Evolutionary conservation across 2,797 vertebrate species (phyloP), one percentile per base, ranked within the genome.

Genomic region (Bradypus variegatus): DNA sequence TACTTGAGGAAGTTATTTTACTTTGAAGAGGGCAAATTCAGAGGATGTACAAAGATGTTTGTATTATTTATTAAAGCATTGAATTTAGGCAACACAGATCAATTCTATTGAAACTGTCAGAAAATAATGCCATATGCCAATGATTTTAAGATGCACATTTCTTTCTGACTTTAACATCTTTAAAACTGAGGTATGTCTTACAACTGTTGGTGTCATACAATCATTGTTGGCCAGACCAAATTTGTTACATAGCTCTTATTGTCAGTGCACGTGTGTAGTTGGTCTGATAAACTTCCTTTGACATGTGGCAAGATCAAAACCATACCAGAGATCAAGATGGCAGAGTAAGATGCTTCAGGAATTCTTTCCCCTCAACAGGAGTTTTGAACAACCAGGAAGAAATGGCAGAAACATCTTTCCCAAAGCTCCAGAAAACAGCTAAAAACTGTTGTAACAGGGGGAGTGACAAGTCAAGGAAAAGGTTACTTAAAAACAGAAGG

Each of bases 61-160:
- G n/a, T 27, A 36, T 62, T 75, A 58, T 88, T 91, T 91, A 25
- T 70, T 92, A 92, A 89, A 94, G 50, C 69, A 77, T 94, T 88
- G 87, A 96, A 95, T 94, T 95, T 89, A 86, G 85, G 92, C 96
- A 96, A 96, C 95, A 96, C 93, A 96, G 93, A 91, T 95, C 1
- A 85, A 4, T 78, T 93, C 2, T 76, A 50, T 91, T 88, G 55
- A 92, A 94, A 62, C 7, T n/a, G 78, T 80, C 72, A 89, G 38
- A 77, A 64, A 73, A 85, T 78, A 87, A 83, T 55, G 36, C 9
- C 12, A 82, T 76, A 89, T 93, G 33, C 18, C 69, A 88, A 81
- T 85, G n/a, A 89, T 64, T 50, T 16, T 69, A 84, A 85, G 19
- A 48, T 65, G 15, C 10, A 81, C 23, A 77, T 67, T 93, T 81